phyloP scores from a whole-genome alignment of 2,113 vertebrate genomes.

The Sula dactylatra region DNA sequence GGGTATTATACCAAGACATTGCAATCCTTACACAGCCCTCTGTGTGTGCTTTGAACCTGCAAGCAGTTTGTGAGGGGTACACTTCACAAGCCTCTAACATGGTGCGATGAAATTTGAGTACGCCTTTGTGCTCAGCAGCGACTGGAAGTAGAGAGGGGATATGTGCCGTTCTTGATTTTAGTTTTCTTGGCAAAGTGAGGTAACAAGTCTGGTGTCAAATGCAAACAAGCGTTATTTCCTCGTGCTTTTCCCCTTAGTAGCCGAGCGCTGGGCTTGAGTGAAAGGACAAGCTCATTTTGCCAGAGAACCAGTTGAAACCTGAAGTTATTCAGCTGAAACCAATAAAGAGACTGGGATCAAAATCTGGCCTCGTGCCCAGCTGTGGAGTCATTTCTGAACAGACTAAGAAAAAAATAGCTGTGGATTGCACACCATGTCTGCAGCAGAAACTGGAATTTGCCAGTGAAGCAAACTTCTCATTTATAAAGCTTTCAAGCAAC shows the following conservation, averaged over 20 bases:
- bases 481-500: background rate
- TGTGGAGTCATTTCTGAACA: background rate
- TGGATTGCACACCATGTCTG: background rate
- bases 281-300: background rate
- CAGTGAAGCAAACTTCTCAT: background rate
- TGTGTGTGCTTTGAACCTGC: background rate
- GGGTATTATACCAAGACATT: background rate
- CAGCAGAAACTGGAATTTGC: background rate
- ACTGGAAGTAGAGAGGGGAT: background rate
- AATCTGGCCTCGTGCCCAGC: background rate
- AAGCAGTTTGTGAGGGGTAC: background rate
- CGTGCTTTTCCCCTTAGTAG: background rate
- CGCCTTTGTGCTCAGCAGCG: background rate
- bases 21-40: background rate
- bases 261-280: background rate
- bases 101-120: background rate
- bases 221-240: background rate
- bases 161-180: background rate
- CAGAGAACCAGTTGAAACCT: background rate
- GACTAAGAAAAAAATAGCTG: background rate
- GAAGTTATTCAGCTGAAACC: slow-evolving; percentile 10
- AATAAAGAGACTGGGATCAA: background rate
- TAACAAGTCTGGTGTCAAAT: background rate
- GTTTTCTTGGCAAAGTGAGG: background rate
- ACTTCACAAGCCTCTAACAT: background rate